Evolutionary conservation across 2,113 vertebrate genomes (phyloP).

Genomic region (Rhinichthys klamathensis): DNA sequence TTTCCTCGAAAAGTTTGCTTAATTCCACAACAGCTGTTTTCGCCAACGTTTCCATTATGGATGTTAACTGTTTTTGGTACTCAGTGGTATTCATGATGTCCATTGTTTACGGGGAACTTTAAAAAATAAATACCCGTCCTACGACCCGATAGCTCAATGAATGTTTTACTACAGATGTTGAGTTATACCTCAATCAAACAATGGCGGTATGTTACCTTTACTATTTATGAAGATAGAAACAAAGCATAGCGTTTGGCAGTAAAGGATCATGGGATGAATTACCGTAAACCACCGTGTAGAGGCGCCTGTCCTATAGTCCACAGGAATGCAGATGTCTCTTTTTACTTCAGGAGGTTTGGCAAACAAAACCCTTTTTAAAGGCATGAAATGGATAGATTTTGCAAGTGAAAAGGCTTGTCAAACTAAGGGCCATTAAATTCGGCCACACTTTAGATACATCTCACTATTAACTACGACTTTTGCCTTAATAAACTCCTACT

Average conservation of each 20-base stretch:
- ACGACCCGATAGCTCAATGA: background rate
- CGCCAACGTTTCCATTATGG: slow-evolving; percentile 73
- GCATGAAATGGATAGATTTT: background rate
- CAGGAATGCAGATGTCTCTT: background rate
- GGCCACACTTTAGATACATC: too few species aligned
- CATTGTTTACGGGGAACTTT: slow-evolving; percentile 26
- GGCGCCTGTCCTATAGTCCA: background rate
- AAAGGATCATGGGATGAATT: slow-evolving; percentile 71
- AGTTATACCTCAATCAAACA: background rate
- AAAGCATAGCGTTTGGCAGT: slow-evolving; percentile 52
- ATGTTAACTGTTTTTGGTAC: slow-evolving; percentile 73
- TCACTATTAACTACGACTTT: too few species aligned
- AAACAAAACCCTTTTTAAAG: background rate
- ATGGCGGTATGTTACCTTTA: background rate
- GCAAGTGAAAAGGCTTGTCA: background rate
- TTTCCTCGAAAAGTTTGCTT: slow-evolving; percentile 74
- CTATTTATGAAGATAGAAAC: background rate
- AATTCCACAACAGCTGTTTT: slow-evolving; percentile 76
- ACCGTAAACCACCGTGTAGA: slow-evolving; percentile 58
- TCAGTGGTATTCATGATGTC: slow-evolving; percentile 56
- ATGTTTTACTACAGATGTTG: background rate
- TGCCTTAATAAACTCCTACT: too few species aligned
- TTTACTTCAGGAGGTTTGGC: background rate
- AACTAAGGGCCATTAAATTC: too few species aligned
- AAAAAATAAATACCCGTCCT: background rate